Evolutionary conservation across 2,113 vertebrate genomes (phyloP), one percentile per base, ranked within the genome.

Genomic region (Cichladusa arquata): DNA sequence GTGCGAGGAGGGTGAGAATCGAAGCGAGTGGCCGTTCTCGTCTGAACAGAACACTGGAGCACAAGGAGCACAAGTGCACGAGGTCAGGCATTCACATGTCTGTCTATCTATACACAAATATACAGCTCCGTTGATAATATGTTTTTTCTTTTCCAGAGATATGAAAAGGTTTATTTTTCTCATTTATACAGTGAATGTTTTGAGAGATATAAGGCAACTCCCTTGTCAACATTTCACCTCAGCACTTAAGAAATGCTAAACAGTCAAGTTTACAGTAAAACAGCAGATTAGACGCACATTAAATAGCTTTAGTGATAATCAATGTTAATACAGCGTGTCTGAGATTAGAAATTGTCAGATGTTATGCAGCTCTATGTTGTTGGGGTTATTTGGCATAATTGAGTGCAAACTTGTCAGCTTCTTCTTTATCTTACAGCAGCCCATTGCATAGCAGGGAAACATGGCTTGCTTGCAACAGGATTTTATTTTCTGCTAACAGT

Each of bases 201-300:
- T 86, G 76, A 95, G 96, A 97, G 95, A 97, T 94, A 96, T 93
- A 97, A 97, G 97, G 87, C 95, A 94, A 96, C 89, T 97, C 96
- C 91, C 96, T 96, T 65, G 86, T 92, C 93, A 92, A 94, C 90
- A 94, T 73, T 95, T 94, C 88, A 89, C 93, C 88, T 95, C 86
- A 96, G 96, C 92, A 95, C 81, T 95, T 93, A 66, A 95, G 92
- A 96, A 97, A 94, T 88, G 92, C 90, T 85, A 65, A 97, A 93
- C 88, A 97, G 95, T 97, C 97, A 91, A 91, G 95, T 95, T 95
- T 91, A 97, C 85, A 90, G 86, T 94, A 95, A 93, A 96, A 97
- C 96, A 97, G 97, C 94, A 97, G 91, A 87, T 97, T 92, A 94
- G 95, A 97, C 80, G 5, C 81, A 96, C 86, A 91, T 92, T 82